These are phyloP conservation scores for Thrips palmi DNA, from an alignment of 1,140 invertebrate species.

Conservation along the genomic window DNA sequence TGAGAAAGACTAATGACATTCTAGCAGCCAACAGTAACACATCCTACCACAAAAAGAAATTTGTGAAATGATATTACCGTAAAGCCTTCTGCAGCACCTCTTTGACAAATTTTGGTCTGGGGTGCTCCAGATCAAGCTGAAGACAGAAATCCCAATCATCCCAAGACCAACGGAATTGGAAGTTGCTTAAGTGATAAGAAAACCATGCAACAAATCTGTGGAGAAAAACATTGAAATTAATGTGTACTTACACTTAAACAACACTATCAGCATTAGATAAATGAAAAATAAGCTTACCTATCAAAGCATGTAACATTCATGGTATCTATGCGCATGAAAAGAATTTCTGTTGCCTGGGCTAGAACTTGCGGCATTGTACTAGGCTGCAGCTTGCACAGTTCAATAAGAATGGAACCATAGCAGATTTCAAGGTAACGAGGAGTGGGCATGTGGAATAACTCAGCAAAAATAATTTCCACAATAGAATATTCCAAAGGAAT, in stretches of 20 bases:
- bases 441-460: conserved; percentile 83
- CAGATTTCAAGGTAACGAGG: conserved; percentile 79
- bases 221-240: conserved; percentile 9
- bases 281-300: conserved; percentile 30
- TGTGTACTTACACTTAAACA: not conserved
- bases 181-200: conserved; percentile 96
- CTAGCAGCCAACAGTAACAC: too few relatives aligned
- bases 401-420: conserved; percentile 90
- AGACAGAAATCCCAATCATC: conserved; percentile 80
- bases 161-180: conserved; percentile 98
- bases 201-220: conserved; percentile 88
- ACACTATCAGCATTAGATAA: conserved; percentile 5
- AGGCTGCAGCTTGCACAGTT: conserved; percentile 92
- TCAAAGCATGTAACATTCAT: conserved; percentile 97
- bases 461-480: conserved; percentile 88
- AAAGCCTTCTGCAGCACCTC: conserved; percentile 84
- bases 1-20: conserved; percentile 11
- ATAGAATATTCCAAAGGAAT: conserved; percentile 97
- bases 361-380: conserved; percentile 91
- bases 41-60: conserved; percentile 6
- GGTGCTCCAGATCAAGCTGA: conserved; percentile 72
- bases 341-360: conserved; percentile 91
- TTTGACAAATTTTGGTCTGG: conserved; percentile 87
- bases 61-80: conserved; percentile 35
- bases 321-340: conserved; percentile 87